Percentiles rank a stretch among this genome's conserved stretches.
Conservation (phyloP, 2,113 vertebrate species). For the Nyctibius bracteatus region DNA sequence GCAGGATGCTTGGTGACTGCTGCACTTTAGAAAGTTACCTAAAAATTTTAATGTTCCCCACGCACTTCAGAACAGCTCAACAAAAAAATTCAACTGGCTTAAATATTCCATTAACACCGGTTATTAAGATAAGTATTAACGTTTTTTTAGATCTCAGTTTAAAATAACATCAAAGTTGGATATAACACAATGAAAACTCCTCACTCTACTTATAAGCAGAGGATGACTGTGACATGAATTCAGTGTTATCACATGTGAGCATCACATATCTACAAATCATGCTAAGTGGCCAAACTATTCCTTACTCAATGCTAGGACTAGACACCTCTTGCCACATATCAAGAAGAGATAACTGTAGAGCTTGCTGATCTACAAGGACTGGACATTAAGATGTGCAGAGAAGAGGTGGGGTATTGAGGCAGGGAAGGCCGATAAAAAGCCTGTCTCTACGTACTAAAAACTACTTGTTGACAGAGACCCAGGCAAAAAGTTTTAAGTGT, state of each 20-base stretch:
- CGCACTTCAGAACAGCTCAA: neutral
- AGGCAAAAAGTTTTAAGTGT: neutral
- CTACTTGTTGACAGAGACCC: neutral
- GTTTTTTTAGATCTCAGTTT: neutral
- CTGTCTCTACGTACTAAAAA: rapidly evolving
- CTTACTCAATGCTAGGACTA: neutral
- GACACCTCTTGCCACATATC: neutral
- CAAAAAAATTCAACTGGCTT: neutral
- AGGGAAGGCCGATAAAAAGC: neutral
- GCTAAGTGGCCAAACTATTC: neutral
- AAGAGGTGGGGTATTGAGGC: neutral
- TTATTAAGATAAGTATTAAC: neutral
- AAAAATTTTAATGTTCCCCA: neutral
- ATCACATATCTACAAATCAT: neutral
- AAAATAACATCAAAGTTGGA: neutral
- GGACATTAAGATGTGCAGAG: neutral
- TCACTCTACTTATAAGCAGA: neutral
- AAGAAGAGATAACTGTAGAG: neutral
- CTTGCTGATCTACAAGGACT: neutral
- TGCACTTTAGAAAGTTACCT: neutral
- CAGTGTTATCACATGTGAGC: neutral
- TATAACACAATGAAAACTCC: neutral
- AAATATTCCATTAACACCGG: neutral
- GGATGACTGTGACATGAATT: neutral
- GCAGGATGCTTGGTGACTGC: neutral